Conservation (phyloP, 2,888 invertebrate genomes). For the Folsomia manolachei region DNA sequence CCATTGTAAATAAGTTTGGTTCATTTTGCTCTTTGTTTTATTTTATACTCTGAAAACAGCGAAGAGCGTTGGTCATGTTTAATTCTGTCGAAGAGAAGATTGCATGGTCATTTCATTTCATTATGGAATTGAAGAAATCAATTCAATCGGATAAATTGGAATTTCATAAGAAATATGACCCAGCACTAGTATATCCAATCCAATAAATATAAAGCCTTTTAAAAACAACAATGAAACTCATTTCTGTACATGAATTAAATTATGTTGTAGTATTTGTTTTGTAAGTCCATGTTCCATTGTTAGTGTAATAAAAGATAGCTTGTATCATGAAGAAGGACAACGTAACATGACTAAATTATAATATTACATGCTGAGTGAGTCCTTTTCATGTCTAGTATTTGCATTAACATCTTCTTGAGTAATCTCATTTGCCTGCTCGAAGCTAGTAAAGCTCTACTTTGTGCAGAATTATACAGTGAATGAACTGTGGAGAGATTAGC, state of each 20-base stretch:
- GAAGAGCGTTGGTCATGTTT: too few relatives aligned
- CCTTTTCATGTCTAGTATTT: neutral
- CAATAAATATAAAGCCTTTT: too few relatives aligned
- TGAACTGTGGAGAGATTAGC: slow-evolving; percentile 4
- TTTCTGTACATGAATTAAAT: neutral
- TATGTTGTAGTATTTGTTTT: neutral
- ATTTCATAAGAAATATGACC: neutral
- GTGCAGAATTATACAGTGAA: neutral
- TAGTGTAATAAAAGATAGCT: neutral
- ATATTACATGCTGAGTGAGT: neutral
- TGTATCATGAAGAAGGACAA: neutral
- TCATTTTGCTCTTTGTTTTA: too few relatives aligned
- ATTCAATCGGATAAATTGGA: neutral
- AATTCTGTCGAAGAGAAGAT: too few relatives aligned
- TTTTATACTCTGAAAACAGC: too few relatives aligned
- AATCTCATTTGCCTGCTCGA: neutral
- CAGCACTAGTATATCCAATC: neutral
- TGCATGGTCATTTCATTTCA: too few relatives aligned
- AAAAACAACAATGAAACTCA: neutral
- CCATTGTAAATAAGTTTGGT: too few relatives aligned
- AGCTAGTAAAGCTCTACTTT: too few relatives aligned
- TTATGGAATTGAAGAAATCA: too few relatives aligned
- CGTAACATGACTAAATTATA: neutral
- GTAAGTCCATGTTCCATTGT: neutral
- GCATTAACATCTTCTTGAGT: neutral